Base-by-base conservation (phyloP, 2,797 vertebrate species). In the Protonibea diacanthus region DNA sequence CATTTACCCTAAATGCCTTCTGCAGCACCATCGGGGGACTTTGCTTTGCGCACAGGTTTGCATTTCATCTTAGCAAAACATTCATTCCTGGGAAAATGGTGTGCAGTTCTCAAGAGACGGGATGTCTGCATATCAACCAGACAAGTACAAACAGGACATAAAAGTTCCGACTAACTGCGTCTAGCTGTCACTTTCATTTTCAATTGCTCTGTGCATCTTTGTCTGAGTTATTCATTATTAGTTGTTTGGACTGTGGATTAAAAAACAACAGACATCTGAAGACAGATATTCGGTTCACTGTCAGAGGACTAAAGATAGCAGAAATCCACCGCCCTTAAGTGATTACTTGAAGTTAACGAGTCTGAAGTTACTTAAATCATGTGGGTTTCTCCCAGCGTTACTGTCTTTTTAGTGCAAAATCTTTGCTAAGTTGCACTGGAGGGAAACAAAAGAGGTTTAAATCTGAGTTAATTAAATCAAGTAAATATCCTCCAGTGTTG, bases 1-100 rank as follows among this genome's bases (percentile, higher is more conserved):
- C 52, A 83, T 85, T 76, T 49, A 76, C 63, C 59, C 29, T 61
- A 14, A 62, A 67, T 18, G 49, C 5, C 45, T 64, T 44, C 0
- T 33, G 42, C 33, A 57, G 53, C 10, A 17, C 25, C 33, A 38
- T 33, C 29, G 52, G 52, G 63, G 61, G 61, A 69, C 57, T 44
- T 74, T 33, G 27, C 33, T 64, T 57, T 25, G 49, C 11, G 65
- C 10, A 38, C 42, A 8, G 13, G 23, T 15, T 56, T 45, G 64
- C 8, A 14, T 76, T 73, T 60, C 58, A 68, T 62, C 58, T 61
- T 15, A 23, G 42, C 52, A 59, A 70, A 77, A 66, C 15, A 42
- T 25, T 57, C 4, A 29, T 57, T 23, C 40, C 59, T 60, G 2
- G 58, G 27, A 68, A 52, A 21, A 33, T 29, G 15, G 21, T 51